These are phyloP conservation scores for Galago senegalensis DNA, from an alignment of 2,797 vertebrate genomes.

Conservation along the genomic window DNA sequence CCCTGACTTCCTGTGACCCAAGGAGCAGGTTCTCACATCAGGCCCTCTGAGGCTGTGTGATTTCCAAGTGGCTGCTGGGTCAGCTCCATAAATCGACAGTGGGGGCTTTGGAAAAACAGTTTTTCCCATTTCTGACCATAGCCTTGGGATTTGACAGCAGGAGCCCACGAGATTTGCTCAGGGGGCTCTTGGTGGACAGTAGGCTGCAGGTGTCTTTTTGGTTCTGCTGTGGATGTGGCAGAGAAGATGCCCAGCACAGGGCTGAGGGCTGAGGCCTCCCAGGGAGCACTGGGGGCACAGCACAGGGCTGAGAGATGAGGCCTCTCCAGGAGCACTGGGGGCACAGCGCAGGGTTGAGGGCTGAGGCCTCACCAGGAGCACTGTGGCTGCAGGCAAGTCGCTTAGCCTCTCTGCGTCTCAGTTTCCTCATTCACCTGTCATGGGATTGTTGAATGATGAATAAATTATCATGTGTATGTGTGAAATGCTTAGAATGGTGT, in stretches of 20 bases:
- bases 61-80: neutral
- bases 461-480: neutral
- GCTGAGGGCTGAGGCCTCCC: neutral
- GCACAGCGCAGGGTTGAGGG: neutral
- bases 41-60: rapidly evolving
- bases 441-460: neutral
- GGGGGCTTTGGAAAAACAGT: neutral
- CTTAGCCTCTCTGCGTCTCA: neutral
- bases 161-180: no score
- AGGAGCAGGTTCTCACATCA: neutral
- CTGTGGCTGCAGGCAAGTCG: neutral
- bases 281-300: neutral
- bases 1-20: no score
- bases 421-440: neutral
- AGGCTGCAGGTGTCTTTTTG: neutral
- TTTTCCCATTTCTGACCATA: neutral
- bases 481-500: neutral
- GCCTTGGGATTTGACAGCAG: neutral
- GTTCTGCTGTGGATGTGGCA: neutral
- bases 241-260: neutral
- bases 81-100: rapidly evolving
- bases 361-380: neutral
- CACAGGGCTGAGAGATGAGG: neutral
- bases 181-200: neutral
- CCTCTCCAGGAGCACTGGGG: no score